Base-by-base conservation (phyloP, 2,888 invertebrate species). In the Nowickia ferox region DNA sequence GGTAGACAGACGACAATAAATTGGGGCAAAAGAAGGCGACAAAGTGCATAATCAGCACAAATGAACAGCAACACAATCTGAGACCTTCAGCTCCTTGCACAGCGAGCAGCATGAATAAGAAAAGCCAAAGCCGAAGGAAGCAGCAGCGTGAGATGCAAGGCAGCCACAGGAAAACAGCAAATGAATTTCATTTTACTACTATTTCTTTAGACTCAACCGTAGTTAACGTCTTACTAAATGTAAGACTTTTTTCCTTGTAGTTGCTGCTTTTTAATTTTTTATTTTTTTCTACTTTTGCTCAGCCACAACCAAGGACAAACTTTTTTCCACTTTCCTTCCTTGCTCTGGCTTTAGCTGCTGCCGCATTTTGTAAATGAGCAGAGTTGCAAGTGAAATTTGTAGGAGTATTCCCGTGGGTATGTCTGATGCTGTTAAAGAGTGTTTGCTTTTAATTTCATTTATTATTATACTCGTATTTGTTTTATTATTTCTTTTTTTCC, bases 381-480 rank as follows among this genome's bases (percentile, higher is more conserved):
- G n/a, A 30, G 30, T 10, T 40, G 38, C 48, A 59, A 30, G 59
- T 11, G 57, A 65, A 19, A 46, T 71, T 59, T 22, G 65, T 59
- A 65, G 71, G 46, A 63, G 65, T 51, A 42, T 75, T 51, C 17
- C 30, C 48, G 42, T 74, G 69, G 30, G 74, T 79, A 65, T 65
- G 65, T 57, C 46, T 78, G 72, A 61, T 77, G 76, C 55, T 69
- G 57, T 40, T 66, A 72, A 75, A 79, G 30, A 77, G 79, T 88
- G 68, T 89, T 90, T 90, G 89, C 89, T 91, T 91, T 91, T 91
- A 91, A 91, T 91, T 91, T 91, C 90, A 90, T 91, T 90, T 90
- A 90, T 89, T 88, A 88, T 89, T 89, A 87, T 86, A 84, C 86
- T 87, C n/a, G n/a, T n/a, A n/a, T n/a, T n/a, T 71, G n/a, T 17